Conservation (phyloP, 2,113 vertebrate genomes). For the Heterotilapia buettikoferi region DNA sequence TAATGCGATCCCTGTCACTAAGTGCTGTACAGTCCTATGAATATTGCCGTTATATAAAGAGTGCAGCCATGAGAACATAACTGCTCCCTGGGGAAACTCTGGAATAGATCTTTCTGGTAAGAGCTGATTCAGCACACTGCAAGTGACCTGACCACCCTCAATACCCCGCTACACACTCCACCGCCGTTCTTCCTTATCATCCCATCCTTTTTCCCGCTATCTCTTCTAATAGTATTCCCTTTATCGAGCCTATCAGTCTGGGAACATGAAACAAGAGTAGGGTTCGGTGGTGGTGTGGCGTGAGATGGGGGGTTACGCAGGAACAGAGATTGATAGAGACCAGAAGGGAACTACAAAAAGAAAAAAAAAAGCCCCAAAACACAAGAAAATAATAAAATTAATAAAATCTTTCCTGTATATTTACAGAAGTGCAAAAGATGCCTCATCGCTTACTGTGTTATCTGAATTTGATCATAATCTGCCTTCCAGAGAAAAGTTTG, state of each 20-base stretch:
- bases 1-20: constrained; percentile 39
- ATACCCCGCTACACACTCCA: background rate
- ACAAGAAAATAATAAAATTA: background rate
- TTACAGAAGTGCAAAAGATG: background rate
- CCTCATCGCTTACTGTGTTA: background rate
- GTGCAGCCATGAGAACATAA: constrained; percentile 34
- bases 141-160: background rate
- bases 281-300: background rate
- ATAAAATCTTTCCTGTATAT: background rate
- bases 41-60: constrained; percentile 44
- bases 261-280: constrained; percentile 22
- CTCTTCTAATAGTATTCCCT: background rate
- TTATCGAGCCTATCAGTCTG: constrained; percentile 19
- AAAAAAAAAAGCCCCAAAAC: background rate
- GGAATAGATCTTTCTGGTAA: constrained; percentile 48
- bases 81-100: constrained; percentile 51
- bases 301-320: background rate
- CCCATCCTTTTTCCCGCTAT: background rate
- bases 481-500: background rate
- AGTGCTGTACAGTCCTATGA: constrained; percentile 24
- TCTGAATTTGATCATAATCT: background rate
- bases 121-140: constrained; percentile 54
- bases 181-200: constrained; percentile 20
- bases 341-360: background rate
- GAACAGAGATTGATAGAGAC: background rate